phyloP scores from a whole-genome alignment of 2,888 invertebrate genomes.

The Eupithecia abbreviata region DNA sequence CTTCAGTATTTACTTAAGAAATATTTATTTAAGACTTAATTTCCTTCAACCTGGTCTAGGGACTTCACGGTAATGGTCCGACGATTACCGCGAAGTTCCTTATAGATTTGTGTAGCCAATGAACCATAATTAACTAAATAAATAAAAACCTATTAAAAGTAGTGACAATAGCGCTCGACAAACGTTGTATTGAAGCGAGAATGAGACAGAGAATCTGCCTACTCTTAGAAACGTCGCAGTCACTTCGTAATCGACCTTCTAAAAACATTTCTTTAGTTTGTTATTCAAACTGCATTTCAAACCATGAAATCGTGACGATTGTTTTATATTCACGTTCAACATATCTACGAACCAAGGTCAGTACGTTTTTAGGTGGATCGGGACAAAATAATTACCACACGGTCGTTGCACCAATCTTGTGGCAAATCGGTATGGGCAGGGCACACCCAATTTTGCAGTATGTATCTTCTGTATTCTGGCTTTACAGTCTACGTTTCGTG shows the following conservation, averaged over 20 bases:
- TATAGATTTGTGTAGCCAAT: background rate
- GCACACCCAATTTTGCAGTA: background rate
- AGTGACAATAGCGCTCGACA: background rate
- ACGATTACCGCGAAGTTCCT: background rate
- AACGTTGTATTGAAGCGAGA: background rate
- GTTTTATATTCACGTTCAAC: conserved; percentile 2
- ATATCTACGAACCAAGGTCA: conserved; percentile 8
- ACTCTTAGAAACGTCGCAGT: background rate
- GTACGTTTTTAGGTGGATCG: conserved; percentile 1
- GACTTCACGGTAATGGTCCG: too few species aligned
- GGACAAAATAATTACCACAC: conserved; percentile 1
- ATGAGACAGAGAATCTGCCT: background rate
- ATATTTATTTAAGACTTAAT: background rate
- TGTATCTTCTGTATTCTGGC: background rate
- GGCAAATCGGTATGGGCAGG: background rate
- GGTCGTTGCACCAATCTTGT: conserved; percentile 1
- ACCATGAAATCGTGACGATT: conserved; percentile 4
- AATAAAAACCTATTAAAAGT: background rate
- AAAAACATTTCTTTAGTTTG: conserved; percentile 1
- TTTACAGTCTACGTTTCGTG: background rate
- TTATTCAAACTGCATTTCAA: background rate
- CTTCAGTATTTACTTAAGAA: too few species aligned
- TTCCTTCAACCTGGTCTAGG: background rate
- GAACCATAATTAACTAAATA: background rate
- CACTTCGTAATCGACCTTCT: background rate